These are phyloP conservation scores for Dendrolimus pini DNA, from an alignment of 2,888 invertebrate species.

Conservation along the genomic window DNA sequence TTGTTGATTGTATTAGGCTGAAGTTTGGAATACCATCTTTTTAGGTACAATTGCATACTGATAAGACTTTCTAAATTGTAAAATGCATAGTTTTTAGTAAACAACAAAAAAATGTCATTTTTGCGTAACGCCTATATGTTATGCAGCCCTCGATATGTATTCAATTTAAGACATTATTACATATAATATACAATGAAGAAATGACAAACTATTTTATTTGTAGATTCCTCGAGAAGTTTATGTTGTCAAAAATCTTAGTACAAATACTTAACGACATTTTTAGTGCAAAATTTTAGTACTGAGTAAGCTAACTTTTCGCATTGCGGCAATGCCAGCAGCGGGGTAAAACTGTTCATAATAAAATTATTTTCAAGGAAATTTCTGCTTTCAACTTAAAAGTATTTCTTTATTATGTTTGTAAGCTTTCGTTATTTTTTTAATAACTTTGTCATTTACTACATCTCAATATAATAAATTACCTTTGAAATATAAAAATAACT, in stretches of 20 bases:
- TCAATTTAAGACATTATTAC: too few species aligned
- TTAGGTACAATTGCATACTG: too few species aligned
- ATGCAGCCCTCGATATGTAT: too few species aligned
- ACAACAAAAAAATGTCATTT: too few species aligned
- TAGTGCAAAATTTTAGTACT: background rate
- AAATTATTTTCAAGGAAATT: background rate
- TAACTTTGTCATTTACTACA: background rate
- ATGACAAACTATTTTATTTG: too few species aligned
- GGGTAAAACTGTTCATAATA: background rate
- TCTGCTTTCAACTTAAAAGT: background rate
- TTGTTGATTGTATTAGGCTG: too few species aligned
- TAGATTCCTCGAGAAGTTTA: too few species aligned
- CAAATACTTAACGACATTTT: background rate
- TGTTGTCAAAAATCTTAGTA: background rate
- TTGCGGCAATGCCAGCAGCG: constrained; percentile 1
- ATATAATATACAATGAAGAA: too few species aligned
- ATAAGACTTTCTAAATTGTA: too few species aligned
- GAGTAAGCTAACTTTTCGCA: background rate
- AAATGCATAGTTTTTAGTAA: too few species aligned
- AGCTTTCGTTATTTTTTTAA: background rate
- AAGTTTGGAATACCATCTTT: too few species aligned
- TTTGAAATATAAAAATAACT: background rate
- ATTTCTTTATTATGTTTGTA: background rate
- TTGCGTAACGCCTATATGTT: too few species aligned
- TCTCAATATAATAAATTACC: background rate